phyloP scores from a whole-genome alignment of 2,888 invertebrate genomes.

The Harpagoxenus sublaevis region DNA sequence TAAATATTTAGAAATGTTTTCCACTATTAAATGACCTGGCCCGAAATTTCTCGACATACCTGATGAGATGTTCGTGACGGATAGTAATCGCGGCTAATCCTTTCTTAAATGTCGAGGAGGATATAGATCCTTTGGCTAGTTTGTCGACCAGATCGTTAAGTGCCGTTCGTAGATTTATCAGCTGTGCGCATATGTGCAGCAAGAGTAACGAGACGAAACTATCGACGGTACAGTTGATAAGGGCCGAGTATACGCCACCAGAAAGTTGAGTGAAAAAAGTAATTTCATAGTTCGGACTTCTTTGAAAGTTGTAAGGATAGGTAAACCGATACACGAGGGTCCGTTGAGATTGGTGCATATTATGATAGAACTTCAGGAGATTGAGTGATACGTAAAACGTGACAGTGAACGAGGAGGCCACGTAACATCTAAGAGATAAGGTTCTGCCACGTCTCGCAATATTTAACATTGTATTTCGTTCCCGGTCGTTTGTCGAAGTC shows the following conservation, averaged over 20 bases:
- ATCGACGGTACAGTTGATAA: slow-evolving; percentile 6
- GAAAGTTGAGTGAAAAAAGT: slow-evolving; percentile 78
- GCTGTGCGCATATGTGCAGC: slow-evolving; percentile 79
- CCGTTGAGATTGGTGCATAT: neutral
- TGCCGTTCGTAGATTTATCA: slow-evolving; percentile 62
- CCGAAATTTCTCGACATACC: slow-evolving; percentile 12
- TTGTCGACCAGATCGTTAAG: slow-evolving; percentile 56
- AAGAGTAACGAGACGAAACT: slow-evolving; percentile 59
- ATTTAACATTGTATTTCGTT: slow-evolving; percentile 66
- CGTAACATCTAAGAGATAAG: slow-evolving; percentile 67
- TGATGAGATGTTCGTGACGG: neutral
- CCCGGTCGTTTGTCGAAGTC: slow-evolving; percentile 2
- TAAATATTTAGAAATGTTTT: neutral
- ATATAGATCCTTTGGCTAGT: slow-evolving; percentile 1
- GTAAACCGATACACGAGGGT: slow-evolving; percentile 56
- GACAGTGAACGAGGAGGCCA: slow-evolving; percentile 53
- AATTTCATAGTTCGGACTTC: slow-evolving; percentile 70
- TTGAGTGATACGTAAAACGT: slow-evolving; percentile 56
- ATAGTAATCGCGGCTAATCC: neutral
- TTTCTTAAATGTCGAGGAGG: neutral
- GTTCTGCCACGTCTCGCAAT: slow-evolving; percentile 67
- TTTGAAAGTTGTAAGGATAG: slow-evolving; percentile 76
- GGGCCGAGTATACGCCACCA: slow-evolving; percentile 74
- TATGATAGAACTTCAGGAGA: slow-evolving; percentile 45
- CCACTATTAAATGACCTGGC: neutral